A percentile compares a stretch with the other conserved stretches of the same genome.
These are phyloP conservation scores for Yponomeuta cagnagella DNA, from an alignment of 2,888 invertebrate genomes.

Conservation along the genomic window DNA sequence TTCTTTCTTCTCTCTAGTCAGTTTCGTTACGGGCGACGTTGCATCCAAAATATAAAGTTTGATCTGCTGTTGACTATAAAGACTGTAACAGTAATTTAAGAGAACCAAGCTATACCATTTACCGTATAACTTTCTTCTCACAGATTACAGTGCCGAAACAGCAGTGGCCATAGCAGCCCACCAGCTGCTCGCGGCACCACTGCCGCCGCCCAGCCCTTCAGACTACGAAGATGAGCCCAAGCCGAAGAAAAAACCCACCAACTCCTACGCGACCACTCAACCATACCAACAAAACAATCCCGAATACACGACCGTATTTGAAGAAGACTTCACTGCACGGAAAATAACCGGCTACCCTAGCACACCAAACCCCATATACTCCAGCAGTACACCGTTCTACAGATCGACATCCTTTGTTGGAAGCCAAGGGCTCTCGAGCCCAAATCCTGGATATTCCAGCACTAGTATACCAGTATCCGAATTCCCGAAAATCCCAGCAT, in stretches of 20 bases:
- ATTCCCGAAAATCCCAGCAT: constrained; percentile 10
- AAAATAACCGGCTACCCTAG: neutral
- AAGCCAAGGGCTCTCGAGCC: constrained; percentile 40
- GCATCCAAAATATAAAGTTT: no score
- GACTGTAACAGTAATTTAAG: no score
- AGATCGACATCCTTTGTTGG: neutral
- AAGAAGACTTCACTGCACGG: constrained; percentile 29
- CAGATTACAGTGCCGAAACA: constrained; percentile 61
- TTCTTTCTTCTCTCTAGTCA: no score
- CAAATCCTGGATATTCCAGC: constrained; percentile 6
- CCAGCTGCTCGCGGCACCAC: constrained; percentile 61
- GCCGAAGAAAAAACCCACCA: constrained; percentile 31
- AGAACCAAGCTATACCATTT: no score
- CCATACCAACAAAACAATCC: constrained; percentile 53
- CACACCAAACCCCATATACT: constrained; percentile 35
- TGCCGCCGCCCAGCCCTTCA: constrained; percentile 43
- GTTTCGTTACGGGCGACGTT: no score
- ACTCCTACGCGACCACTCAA: constrained; percentile 34
- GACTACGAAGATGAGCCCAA: constrained; percentile 42
- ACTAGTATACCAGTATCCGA: constrained; percentile 8
- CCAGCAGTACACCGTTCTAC: constrained; percentile 12
- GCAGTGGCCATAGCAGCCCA: constrained; percentile 67
- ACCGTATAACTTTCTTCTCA: neutral
- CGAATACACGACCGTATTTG: constrained; percentile 32
- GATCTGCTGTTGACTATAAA: no score